A percentile compares a stretch with the other conserved stretches of the same genome.
Conservation (phyloP, 2,113 vertebrate genomes). For the Capreolus pygargus region DNA sequence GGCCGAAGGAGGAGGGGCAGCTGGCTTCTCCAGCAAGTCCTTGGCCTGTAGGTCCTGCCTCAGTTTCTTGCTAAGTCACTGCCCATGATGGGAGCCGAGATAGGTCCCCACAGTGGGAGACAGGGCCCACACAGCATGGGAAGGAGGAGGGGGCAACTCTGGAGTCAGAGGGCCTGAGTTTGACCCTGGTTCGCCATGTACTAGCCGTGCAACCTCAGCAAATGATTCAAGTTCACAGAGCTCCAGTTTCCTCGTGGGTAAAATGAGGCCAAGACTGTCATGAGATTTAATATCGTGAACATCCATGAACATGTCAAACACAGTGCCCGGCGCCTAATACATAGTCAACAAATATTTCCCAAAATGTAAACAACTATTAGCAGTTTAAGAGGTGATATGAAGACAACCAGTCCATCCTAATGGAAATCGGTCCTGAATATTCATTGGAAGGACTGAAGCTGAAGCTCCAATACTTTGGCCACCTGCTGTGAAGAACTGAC, state of each 20-base stretch:
- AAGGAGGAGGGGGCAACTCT: rapidly evolving
- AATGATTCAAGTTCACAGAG: neutral
- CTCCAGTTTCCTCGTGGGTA: neutral
- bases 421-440: neutral
- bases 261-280: neutral
- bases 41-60: rapidly evolving
- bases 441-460: neutral
- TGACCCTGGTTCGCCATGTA: neutral
- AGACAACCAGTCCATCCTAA: neutral
- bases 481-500: neutral
- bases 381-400: neutral
- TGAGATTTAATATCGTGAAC: neutral
- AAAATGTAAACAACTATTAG: neutral
- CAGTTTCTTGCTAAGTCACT: neutral
- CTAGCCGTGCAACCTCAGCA: neutral
- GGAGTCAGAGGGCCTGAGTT: neutral
- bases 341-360: neutral
- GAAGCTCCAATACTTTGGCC: neutral
- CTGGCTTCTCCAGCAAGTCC: neutral
- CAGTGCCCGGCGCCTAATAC: neutral
- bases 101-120: neutral
- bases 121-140: rapidly evolving
- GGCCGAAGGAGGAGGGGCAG: neutral
- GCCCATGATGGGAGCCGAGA: rapidly evolving
- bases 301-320: neutral